A percentile compares a stretch with the other conserved stretches of the same genome.
Conservation (phyloP, 2,888 invertebrate species). For the Tupiocoris notatus region DNA sequence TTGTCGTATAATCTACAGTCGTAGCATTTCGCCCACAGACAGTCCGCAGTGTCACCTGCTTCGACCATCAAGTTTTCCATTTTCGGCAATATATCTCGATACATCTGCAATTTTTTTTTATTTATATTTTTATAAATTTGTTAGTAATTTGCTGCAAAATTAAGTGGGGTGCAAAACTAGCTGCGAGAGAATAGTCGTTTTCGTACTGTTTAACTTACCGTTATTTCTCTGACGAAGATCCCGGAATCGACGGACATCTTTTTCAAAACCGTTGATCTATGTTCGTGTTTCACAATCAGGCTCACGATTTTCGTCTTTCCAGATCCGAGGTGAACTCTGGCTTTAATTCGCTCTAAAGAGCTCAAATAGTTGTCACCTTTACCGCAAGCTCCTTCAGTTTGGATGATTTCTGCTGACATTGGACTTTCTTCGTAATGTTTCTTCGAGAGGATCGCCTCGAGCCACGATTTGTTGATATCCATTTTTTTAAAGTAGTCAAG, state of each 20-base stretch:
- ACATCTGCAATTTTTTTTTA: slow-evolving; percentile 45
- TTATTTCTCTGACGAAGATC: slow-evolving; percentile 38
- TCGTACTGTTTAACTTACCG: no score
- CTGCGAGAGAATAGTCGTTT: no score
- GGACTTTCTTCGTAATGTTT: slow-evolving; percentile 9
- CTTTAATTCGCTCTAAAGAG: slow-evolving; percentile 1
- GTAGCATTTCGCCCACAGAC: slow-evolving; percentile 40
- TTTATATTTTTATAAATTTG: no score
- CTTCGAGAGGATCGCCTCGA: slow-evolving; percentile 18
- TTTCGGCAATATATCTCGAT: slow-evolving; percentile 38
- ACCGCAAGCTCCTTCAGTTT: slow-evolving; percentile 12
- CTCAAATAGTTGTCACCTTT: slow-evolving; percentile 42
- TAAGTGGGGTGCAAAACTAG: no score
- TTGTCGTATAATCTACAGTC: slow-evolving; percentile 21
- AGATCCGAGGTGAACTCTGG: slow-evolving; percentile 20
- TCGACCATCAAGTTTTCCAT: slow-evolving; percentile 38
- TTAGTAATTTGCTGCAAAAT: no score
- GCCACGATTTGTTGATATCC: slow-evolving; percentile 5
- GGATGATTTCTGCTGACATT: background rate
- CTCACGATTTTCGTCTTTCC: slow-evolving; percentile 12
- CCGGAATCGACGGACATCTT: background rate
- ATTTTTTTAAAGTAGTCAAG: background rate
- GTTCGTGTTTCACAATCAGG: slow-evolving; percentile 15
- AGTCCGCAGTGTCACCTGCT: slow-evolving; percentile 14
- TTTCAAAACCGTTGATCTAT: background rate